Evolutionary conservation across 2,888 invertebrate genomes (phyloP), one percentile per base, ranked within the genome.

Genomic region (Drosophila melanosoma): DNA sequence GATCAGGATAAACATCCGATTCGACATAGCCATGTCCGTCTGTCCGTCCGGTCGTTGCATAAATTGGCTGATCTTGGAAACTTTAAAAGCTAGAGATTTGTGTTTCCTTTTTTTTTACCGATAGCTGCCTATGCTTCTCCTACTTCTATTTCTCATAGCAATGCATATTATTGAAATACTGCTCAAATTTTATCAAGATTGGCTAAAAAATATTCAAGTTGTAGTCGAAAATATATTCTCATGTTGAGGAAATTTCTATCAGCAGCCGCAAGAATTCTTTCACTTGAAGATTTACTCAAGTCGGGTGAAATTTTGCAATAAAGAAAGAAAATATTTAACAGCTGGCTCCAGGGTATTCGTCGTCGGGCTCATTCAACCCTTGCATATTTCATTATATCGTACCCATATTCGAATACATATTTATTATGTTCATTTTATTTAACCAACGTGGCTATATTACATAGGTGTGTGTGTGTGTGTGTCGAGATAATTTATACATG

Each of bases 391-490:
- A 68, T 15, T 20, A 45, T 45, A 32, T 17, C 20, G 7, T 20
- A 23, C 4, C 45, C 45, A 8, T 45, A 23, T 51, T 1, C 33
- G 23, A 23, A 15, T 4, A 45, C n/a, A 10, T 42, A 69, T 78
- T 59, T 49, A 68, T 75, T 70, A 78, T 78, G 75, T 72, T 77
- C 63, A 72, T 83, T 78, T 88, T 70, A 83, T 86, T 86, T 76
- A 71, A 57, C 45, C 67, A 74, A 73, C 81, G 68, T 76, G 73
- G 65, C 56, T 56, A 64, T 61, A 33, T 52, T 40, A 36, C 12
- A 42, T 48, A 42, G 36, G 20, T 49, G 40, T 42, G 32, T 58
- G 33, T 61, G 62, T 58, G 35, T 61, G 62, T 38, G 35, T 33
- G 51, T 12, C 17, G 42, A 42, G 48, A 74, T 76, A 67, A 79